Evolutionary conservation across 2,888 invertebrate genomes (phyloP).

Genomic region (Petrophora chlorosata): DNA sequence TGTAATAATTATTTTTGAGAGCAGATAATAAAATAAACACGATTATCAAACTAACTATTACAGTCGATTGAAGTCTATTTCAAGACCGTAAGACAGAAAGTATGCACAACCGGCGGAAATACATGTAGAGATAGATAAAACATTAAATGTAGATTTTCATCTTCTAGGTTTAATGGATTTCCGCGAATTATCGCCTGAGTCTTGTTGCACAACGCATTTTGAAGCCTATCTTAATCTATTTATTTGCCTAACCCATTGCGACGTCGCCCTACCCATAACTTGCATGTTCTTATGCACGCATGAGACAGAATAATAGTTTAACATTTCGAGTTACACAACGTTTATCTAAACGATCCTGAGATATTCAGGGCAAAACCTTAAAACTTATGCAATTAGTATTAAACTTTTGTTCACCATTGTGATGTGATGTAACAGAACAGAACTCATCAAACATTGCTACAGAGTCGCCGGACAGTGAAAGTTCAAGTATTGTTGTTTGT

Average conservation of each 20-base stretch:
- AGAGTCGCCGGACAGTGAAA: conserved; percentile 17
- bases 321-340: conserved; percentile 24
- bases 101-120: no score
- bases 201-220: conserved; percentile 2
- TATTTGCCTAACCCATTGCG: conserved; percentile 11
- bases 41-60: no score
- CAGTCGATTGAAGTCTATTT: no score
- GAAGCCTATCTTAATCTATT: conserved; percentile 3
- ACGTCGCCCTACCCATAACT: conserved; percentile 6
- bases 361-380: conserved; percentile 34
- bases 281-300: not conserved
- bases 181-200: conserved; percentile 2
- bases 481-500: conserved; percentile 24
- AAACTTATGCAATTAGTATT: conserved; percentile 38
- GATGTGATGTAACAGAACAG: conserved; percentile 39
- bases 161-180: conserved; percentile 3
- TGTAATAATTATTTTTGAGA: no score
- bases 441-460: conserved; percentile 28
- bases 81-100: no score
- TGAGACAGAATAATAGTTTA: conserved; percentile 7
- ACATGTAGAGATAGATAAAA: no score
- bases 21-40: no score
- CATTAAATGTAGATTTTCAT: no score
- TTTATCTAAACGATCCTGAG: conserved; percentile 34
- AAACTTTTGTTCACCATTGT: conserved; percentile 42